phyloP scores from a whole-genome alignment of 1,140 invertebrate genomes.

The Caenorhabditis latens region DNA sequence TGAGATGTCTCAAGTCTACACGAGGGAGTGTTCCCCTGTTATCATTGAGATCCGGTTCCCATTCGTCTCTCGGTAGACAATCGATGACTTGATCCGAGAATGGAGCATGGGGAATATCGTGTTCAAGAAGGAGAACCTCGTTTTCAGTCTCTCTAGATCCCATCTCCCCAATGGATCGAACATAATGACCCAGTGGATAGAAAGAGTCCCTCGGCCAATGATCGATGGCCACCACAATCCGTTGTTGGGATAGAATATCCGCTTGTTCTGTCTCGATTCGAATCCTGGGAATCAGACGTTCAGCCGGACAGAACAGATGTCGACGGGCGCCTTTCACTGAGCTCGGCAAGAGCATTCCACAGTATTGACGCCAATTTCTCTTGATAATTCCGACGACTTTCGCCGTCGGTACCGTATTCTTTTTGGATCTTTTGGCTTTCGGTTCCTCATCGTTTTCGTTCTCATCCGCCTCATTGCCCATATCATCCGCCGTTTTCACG shows the following conservation, averaged over 20 bases:
- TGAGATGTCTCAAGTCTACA: slow-evolving; percentile 82
- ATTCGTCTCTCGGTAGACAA: slow-evolving; percentile 91
- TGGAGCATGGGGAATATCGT: slow-evolving; percentile 93
- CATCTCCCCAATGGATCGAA: slow-evolving; percentile 86
- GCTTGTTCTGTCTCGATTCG: slow-evolving; percentile 91
- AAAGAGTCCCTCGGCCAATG: slow-evolving; percentile 90
- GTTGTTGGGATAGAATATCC: slow-evolving; percentile 84
- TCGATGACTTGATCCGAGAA: slow-evolving; percentile 94
- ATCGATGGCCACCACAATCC: slow-evolving; percentile 92
- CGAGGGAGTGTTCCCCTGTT: slow-evolving; percentile 58
- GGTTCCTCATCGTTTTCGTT: slow-evolving; percentile 63
- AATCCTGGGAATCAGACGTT: slow-evolving; percentile 90
- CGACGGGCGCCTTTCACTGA: slow-evolving; percentile 84
- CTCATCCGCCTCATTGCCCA: slow-evolving; percentile 74
- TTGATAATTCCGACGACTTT: slow-evolving; percentile 94
- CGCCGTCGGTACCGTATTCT: slow-evolving; percentile 83
- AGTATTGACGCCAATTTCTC: slow-evolving; percentile 95
- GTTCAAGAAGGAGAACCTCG: slow-evolving; percentile 90
- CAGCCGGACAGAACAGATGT: slow-evolving; percentile 90
- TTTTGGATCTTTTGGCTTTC: slow-evolving; percentile 58
- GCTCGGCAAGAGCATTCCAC: slow-evolving; percentile 88
- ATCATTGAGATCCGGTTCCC: slow-evolving; percentile 79
- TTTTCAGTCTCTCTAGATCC: slow-evolving; percentile 93
- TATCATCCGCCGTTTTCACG: slow-evolving; percentile 55
- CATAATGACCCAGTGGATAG: slow-evolving; percentile 85